Base-by-base conservation (phyloP, 92 coral and sea anemone species). In the Blastomussa wellsi region DNA sequence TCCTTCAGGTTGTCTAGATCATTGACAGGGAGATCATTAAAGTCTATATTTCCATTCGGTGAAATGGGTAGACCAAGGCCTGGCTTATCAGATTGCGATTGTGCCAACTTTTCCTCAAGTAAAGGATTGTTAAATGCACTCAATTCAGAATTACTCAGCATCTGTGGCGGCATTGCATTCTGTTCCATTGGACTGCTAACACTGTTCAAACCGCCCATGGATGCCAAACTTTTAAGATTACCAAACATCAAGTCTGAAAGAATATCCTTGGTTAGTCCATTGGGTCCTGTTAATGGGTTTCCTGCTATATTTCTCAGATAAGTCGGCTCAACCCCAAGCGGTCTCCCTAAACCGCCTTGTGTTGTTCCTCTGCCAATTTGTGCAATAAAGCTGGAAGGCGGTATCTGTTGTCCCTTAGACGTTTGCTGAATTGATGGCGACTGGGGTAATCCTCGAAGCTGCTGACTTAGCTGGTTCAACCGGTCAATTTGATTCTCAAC, bases 211-310 rank as follows among this genome's bases (percentile, higher is more conserved):
- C 85, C 93, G 12, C 68, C 81, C 53, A 84, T 24, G 0, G 87
- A 53, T 33, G 87, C 95, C 42, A 90, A 81, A 48, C 90, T 92
- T 55, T 88, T 92, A 5, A 94, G 90, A 73, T 72, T 92, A 9
- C 98, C 98, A 92, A 90, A 94, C 98, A 94, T 94, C 71, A 94
- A 32, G 62, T 88, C 93, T 9, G 90, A 70, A 15, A 94, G 89
- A 32, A 93, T 80, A 22, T 64, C 92, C 66, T 90, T 94, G 66
- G 98, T 92, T 79, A 94, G 82, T 6, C 98, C 98, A 62, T 87
- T 82, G 24, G 98, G 94, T 36, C 95, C 98, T 20, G 89, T 93
- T 19, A 94, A 88, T 44, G 98, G 95, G 76, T 94, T 92, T 65
- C 84, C 81, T 42, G 89, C 91, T 29, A 90, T 77, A 17, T 85